Conservation (phyloP, 2,113 vertebrate genomes). For the Entosphenus tridentatus region DNA sequence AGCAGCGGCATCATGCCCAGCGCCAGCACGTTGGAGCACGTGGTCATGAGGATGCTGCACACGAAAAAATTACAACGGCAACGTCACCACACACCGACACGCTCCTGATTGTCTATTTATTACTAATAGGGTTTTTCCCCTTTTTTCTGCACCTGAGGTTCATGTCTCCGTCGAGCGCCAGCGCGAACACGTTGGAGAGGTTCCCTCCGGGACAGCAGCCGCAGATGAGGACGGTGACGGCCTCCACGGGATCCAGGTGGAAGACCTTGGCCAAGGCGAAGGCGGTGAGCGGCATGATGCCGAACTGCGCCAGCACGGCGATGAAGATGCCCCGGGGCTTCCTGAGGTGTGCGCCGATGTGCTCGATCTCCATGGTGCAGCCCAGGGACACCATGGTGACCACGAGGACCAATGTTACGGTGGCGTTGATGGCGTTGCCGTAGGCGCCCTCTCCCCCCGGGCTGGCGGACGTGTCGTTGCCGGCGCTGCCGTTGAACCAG, state of each 20-base stretch:
- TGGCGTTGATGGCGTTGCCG: conserved; percentile 19
- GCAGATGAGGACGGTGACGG: conserved; percentile 39
- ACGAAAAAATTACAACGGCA: not conserved
- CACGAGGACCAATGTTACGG: conserved; percentile 22
- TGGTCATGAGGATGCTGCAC: conserved; percentile 47
- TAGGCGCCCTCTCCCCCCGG: not conserved
- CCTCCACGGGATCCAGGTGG: conserved; percentile 22
- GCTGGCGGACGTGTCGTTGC: too few relatives aligned
- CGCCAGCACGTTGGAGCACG: conserved; percentile 33
- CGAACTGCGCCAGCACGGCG: conserved; percentile 37
- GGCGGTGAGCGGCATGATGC: conserved; percentile 47
- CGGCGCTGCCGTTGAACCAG: too few relatives aligned
- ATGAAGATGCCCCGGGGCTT: conserved; percentile 34
- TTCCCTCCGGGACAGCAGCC: conserved; percentile 47
- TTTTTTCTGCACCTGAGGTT: too few relatives aligned
- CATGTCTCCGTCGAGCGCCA: conserved; percentile 40
- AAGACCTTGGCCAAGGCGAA: conserved; percentile 32
- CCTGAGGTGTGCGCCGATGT: conserved; percentile 34
- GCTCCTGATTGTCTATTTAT: too few relatives aligned
- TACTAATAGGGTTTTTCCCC: too few relatives aligned
- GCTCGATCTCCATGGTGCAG: conserved; percentile 41
- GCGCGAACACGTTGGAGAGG: conserved; percentile 40
- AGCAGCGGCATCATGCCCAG: conserved; percentile 50
- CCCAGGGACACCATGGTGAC: conserved; percentile 35
- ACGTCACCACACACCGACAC: too few relatives aligned